Evolutionary conservation across 2,113 vertebrate species (phyloP), one percentile per base, ranked within the genome.

Genomic region (Epinephelus moara): DNA sequence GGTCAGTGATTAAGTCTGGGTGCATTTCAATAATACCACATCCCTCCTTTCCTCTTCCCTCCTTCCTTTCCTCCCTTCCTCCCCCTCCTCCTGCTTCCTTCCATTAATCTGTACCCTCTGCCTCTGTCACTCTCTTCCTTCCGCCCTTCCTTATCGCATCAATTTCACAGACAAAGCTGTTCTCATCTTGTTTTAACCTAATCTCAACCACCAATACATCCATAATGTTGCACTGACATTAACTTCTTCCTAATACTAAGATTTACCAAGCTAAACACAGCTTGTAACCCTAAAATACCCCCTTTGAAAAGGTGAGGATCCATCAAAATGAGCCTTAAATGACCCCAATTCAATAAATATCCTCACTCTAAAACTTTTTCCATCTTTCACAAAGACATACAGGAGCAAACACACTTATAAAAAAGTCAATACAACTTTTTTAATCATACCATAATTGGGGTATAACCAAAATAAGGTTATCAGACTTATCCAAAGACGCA

Each of bases 1-100:
- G 52, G 89, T 82, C 88, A 85, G 37, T 70, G 75, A 91, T 91
- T 75, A 78, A 72, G 25, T 70, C 47, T 52, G 57, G 53, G 23
- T 77, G 76, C 19, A 70, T 73, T 82, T 67, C 57, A 75, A n/a
- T 53, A 33, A 70, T 80, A 60, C 53, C 50, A 72, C 57, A 64
- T 75, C 60, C 70, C 53, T 45, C 45, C 27, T 52, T 60, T 42
- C 70, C 69, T 64, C 42, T 4, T 14, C 17, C 11, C 17, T 53
- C 12, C 50, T 33, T 3, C 12, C 62, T 14, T 49, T 4, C 67
- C 30, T 30, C 21, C 7, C n/a, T 21, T n/a, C 23, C 68, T 11
- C 14, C 47, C 21, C 10, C 23, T 11, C 49, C 11, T 25, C 63
- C 7, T 47, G 40, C 63, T 49, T 42, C 8, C 18, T 27, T 1